Evolutionary conservation across 2,888 invertebrate genomes (phyloP).

Genomic region (Formica aserva): DNA sequence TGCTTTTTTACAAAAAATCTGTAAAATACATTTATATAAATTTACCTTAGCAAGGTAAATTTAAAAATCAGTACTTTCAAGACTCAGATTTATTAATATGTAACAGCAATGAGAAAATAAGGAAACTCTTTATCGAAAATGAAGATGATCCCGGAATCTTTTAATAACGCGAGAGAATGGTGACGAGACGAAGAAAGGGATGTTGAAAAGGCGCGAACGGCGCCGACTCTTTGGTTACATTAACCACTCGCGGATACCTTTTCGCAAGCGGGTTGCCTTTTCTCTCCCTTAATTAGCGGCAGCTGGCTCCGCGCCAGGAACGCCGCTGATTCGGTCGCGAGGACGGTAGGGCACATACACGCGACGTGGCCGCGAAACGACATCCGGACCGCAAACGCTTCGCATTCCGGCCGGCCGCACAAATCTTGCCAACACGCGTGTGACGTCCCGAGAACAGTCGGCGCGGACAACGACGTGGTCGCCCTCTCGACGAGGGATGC

Average conservation of each 20-base stretch:
- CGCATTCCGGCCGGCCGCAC: conserved; percentile 79
- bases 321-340: conserved; percentile 45
- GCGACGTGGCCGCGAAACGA: conserved; percentile 55
- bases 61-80: background rate
- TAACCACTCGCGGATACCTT: conserved; percentile 50
- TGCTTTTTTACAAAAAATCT: background rate
- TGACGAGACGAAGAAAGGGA: conserved; percentile 12
- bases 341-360: conserved; percentile 43
- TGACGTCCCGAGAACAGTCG: conserved; percentile 68
- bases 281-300: conserved; percentile 69
- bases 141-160: conserved; percentile 14
- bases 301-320: conserved; percentile 68
- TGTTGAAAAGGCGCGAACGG: conserved; percentile 19
- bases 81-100: background rate
- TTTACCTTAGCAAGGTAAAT: conserved; percentile 2
- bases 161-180: conserved; percentile 6
- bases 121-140: background rate
- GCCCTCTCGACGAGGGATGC: conserved; percentile 64
- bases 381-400: conserved; percentile 78
- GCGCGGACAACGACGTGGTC: conserved; percentile 59
- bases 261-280: conserved; percentile 42
- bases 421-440: conserved; percentile 78
- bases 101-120: background rate
- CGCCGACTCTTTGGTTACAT: conserved; percentile 22
- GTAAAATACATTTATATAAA: background rate